These are phyloP conservation scores for Ibycter americanus DNA, from an alignment of 2,797 vertebrate genomes.

Conservation along the genomic window DNA sequence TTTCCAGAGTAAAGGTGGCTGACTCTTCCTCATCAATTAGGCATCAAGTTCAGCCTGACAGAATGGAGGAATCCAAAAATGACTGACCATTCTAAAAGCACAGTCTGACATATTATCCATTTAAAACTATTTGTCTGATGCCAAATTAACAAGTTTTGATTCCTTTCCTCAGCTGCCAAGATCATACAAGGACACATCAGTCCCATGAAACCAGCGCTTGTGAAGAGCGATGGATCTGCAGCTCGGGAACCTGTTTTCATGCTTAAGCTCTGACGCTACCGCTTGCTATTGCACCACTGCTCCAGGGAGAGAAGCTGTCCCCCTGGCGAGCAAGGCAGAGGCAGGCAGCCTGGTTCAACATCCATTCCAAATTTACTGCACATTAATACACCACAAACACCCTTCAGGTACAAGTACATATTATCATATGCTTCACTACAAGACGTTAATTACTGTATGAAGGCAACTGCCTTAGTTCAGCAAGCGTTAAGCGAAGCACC, in stretches of 20 bases:
- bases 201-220: not conserved
- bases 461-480: not conserved
- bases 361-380: not conserved
- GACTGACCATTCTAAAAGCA: not conserved
- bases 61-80: not conserved
- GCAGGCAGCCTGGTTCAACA: not conserved
- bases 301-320: not conserved
- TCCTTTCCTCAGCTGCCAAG: not conserved
- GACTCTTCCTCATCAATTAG: not conserved
- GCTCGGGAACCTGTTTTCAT: not conserved
- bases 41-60: not conserved
- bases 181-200: not conserved
- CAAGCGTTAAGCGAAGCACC: not conserved
- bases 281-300: not conserved
- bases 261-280: no score
- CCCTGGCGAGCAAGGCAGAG: no score
- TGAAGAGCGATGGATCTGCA: not conserved
- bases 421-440: not conserved
- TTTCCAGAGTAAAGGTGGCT: not conserved
- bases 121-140: not conserved
- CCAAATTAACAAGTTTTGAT: not conserved
- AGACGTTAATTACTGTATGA: not conserved
- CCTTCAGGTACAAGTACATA: fast-evolving
- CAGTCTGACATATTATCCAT: not conserved
- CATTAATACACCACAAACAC: not conserved